A percentile compares a stretch with the other conserved stretches of the same genome.
Evolutionary conservation across 1,140 invertebrate genomes (phyloP).

Genomic region (Dryas iulia): DNA sequence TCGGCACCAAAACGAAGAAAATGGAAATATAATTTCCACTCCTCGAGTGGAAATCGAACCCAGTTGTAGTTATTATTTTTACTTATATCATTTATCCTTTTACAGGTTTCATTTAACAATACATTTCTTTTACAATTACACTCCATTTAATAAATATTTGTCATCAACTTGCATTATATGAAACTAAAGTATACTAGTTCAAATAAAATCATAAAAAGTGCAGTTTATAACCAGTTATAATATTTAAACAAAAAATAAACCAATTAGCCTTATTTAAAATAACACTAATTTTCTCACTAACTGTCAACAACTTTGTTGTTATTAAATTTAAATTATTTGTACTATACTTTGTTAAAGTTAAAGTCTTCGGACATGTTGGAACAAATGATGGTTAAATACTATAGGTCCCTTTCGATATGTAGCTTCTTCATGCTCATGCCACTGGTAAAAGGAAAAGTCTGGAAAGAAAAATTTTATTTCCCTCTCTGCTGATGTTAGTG

Average conservation of each 20-base stretch:
- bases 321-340: neutral
- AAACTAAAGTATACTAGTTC: neutral
- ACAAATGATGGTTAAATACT: constrained; percentile 63
- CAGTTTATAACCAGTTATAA: neutral
- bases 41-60: no score
- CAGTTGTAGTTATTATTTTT: no score
- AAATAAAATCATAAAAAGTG: neutral
- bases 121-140: no score
- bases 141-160: no score
- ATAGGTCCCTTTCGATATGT: constrained; percentile 65
- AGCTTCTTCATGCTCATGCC: constrained; percentile 60
- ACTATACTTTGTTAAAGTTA: constrained; percentile 18
- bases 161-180: neutral
- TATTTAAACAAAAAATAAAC: neutral
- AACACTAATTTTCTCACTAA: neutral
- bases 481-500: constrained; percentile 84
- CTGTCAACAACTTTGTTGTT: neutral
- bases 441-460: constrained; percentile 83
- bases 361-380: constrained; percentile 66
- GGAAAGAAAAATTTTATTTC: constrained; percentile 93
- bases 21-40: no score
- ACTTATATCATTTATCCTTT: no score
- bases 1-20: no score
- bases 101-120: no score
- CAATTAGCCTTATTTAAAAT: neutral